phyloP scores from a whole-genome alignment of 2,888 invertebrate species.

The Odontomyia ornata region DNA sequence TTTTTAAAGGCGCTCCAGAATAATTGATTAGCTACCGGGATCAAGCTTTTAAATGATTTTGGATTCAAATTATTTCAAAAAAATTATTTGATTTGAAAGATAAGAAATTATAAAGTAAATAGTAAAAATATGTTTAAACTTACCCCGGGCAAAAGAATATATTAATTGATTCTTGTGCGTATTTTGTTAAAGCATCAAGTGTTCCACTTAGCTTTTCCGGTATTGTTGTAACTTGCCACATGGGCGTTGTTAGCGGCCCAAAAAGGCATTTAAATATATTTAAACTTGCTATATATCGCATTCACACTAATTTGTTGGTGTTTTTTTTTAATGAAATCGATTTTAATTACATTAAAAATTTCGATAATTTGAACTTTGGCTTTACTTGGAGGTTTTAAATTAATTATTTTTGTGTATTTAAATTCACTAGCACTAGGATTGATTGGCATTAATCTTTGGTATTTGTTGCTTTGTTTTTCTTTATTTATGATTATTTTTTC shows the following conservation, averaged over 20 bases:
- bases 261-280: slow-evolving; percentile 41
- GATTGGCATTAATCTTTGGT: not conserved
- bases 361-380: not conserved
- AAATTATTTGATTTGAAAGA: too few species aligned
- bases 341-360: not conserved
- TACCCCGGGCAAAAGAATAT: slow-evolving; percentile 64
- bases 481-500: not conserved
- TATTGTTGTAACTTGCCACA: slow-evolving; percentile 64
- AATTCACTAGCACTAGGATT: too few species aligned
- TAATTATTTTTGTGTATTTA: too few species aligned
- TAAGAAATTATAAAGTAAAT: not conserved
- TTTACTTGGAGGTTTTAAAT: not conserved
- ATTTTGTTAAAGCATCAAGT: slow-evolving; percentile 62
- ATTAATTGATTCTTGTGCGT: slow-evolving; percentile 64
- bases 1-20: too few species aligned
- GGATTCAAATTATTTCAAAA: too few species aligned
- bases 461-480: not conserved
- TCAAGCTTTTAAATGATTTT: too few species aligned
- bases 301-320: slow-evolving; percentile 20
- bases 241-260: slow-evolving; percentile 52
- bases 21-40: too few species aligned
- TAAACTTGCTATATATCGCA: slow-evolving; percentile 39
- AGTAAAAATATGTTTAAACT: slow-evolving; percentile 51
- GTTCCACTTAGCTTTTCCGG: slow-evolving; percentile 64
- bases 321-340: not conserved